Percentiles rank a stretch among this genome's conserved stretches.
Conservation (phyloP, 2,888 invertebrate species). For the Horisme vitalbata region DNA sequence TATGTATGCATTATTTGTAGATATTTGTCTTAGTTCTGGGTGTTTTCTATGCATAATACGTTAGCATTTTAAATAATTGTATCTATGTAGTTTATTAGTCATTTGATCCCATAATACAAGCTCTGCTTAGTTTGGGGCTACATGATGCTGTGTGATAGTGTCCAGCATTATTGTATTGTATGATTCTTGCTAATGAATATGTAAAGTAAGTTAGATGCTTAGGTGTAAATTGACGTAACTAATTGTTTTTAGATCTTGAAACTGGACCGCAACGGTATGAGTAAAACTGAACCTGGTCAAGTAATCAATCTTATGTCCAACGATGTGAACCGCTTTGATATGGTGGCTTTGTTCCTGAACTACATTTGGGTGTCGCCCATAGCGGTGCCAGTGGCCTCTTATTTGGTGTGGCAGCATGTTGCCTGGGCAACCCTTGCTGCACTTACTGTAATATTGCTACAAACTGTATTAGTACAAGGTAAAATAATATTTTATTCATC, state of each 20-base stretch:
- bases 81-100: no score
- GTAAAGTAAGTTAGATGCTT: no score
- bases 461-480: constrained; percentile 84
- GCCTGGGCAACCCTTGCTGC: constrained; percentile 68
- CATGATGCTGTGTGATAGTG: no score
- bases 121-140: no score
- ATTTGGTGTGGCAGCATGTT: constrained; percentile 72
- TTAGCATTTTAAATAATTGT: no score
- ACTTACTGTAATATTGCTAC: constrained; percentile 75
- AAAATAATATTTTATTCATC: no score
- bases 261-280: constrained; percentile 82
- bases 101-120: no score
- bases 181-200: no score
- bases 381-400: constrained; percentile 84
- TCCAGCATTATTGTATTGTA: no score
- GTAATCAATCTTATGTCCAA: constrained; percentile 93
- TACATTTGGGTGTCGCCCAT: constrained; percentile 92
- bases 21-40: no score
- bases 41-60: no score
- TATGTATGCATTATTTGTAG: no score
- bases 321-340: constrained; percentile 92
- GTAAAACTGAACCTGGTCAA: constrained; percentile 87
- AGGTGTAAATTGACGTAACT: neutral
- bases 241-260: constrained; percentile 62
- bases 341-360: constrained; percentile 86